These are phyloP conservation scores for Equus przewalskii DNA, from an alignment of 2,113 vertebrate species.

Conservation along the genomic window DNA sequence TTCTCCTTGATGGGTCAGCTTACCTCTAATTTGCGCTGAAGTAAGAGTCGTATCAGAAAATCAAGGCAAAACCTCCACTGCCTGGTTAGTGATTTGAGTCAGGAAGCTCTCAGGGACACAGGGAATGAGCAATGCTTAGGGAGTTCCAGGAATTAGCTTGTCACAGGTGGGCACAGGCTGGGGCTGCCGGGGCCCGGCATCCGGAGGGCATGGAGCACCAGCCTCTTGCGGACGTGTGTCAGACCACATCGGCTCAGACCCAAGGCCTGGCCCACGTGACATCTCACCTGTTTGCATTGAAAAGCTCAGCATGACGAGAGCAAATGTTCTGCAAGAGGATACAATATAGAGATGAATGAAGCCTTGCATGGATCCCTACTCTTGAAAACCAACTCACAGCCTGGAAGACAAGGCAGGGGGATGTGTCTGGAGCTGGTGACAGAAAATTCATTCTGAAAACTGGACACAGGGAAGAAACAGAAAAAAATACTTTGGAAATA, in stretches of 20 bases:
- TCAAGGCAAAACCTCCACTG: neutral
- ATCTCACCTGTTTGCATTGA: slow-evolving; percentile 56
- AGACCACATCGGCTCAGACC: neutral
- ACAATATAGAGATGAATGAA: slow-evolving; percentile 59
- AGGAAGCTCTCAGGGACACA: neutral
- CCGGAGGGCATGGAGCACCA: neutral
- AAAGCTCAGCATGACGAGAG: slow-evolving; percentile 78
- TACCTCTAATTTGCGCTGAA: neutral
- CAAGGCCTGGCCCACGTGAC: neutral
- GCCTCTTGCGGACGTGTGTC: neutral
- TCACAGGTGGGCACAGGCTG: neutral
- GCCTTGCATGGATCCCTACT: slow-evolving; percentile 52
- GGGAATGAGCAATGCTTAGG: neutral
- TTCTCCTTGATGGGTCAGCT: neutral
- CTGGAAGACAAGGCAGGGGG: neutral
- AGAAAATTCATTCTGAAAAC: slow-evolving; percentile 71
- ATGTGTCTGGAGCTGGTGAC: slow-evolving; percentile 59
- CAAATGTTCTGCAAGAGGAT: slow-evolving; percentile 75
- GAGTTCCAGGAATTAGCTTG: too few species aligned
- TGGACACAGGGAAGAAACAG: slow-evolving; percentile 24
- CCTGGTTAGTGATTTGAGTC: too few species aligned
- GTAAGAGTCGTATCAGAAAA: neutral
- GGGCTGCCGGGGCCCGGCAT: neutral
- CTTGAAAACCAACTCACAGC: slow-evolving; percentile 58
- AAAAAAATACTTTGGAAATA: neutral